Percentiles rank a stretch among this genome's conserved stretches.
phyloP scores from a whole-genome alignment of 2,113 vertebrate species.

The Mirza zaza region DNA sequence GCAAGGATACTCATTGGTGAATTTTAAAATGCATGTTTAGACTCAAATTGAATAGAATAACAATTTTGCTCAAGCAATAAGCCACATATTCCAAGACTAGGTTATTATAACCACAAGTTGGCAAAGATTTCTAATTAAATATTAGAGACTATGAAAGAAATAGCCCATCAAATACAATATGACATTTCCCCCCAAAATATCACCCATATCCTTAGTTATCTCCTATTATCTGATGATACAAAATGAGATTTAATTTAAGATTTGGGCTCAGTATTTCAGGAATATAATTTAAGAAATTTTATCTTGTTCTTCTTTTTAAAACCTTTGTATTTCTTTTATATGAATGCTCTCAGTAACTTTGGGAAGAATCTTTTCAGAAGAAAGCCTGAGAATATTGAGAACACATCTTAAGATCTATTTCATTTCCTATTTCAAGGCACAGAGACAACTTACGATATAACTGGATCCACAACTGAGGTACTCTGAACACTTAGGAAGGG shows the following conservation, averaged over 20 bases:
- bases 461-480: not conserved
- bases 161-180: not conserved
- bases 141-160: not conserved
- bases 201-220: not conserved
- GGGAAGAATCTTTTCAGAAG: not conserved
- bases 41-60: not conserved
- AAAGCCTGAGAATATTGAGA: slow-evolving; percentile 41
- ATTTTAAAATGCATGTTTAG: slow-evolving; percentile 38
- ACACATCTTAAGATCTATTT: not conserved
- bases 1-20: not conserved
- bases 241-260: slow-evolving; percentile 66
- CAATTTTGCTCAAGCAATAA: not conserved
- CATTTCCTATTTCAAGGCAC: slow-evolving; percentile 33
- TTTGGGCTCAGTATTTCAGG: not conserved
- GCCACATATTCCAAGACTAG: not conserved
- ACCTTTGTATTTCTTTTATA: not conserved
- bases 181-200: not conserved
- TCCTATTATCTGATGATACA: slow-evolving; percentile 27
- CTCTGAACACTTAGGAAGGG: not conserved
- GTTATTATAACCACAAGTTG: not conserved
- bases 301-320: slow-evolving; percentile 42
- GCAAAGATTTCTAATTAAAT: slow-evolving; percentile 48
- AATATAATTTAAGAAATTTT: slow-evolving; percentile 55
- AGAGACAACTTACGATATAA: not conserved
- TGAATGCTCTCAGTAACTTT: slow-evolving; percentile 7